Evolutionary conservation across 2,797 vertebrate species (phyloP), one percentile per base, ranked within the genome.

Genomic region (Sparidentex hasta): DNA sequence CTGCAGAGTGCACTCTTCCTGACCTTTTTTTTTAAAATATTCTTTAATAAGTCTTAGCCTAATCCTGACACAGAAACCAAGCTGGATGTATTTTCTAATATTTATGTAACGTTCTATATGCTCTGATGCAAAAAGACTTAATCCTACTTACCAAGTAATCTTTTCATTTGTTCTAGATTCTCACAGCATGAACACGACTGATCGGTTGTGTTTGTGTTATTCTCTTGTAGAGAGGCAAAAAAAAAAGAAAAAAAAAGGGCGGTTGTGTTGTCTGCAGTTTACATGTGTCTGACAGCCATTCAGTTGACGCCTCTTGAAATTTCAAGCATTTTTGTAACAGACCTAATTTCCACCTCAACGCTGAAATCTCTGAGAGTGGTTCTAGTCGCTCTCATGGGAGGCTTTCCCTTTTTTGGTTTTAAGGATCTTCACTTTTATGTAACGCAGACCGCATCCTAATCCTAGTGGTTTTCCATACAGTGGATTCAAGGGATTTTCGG

Each of bases 401-500:
- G 51, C 44, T 77, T 25, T 73, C 71, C 71, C 56, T 63, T 74
- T 81, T 84, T 82, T 62, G 71, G 71, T 76, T 77, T 46, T 29
- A 57, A 57, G 66, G 61, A 85, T 78, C 78, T 83, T 80, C 65
- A 62, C 67, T 71, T 85, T 85, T 80, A 80, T 69, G 64, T 76
- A 83, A 80, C 16, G 29, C 74, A 73, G 72, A 51, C 70, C 41
- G 55, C 66, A 55, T 76, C 78, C 67, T 82, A 80, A 90, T 86
- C 80, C 82, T 70, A 38, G 65, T 3, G 43, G 64, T 71, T 62
- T 64, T 82, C 73, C 74, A 75, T 58, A 67, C 71, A 52, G 66
- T 71, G 69, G 73, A 69, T 33, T 65, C 61, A 86, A 79, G 76
- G 58, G 70, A 76, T 83, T 90, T 87, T 83, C 71, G 64, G 20